Evolutionary conservation across 2,797 vertebrate species (phyloP).

Genomic region (Sebastes hopkinsi): DNA sequence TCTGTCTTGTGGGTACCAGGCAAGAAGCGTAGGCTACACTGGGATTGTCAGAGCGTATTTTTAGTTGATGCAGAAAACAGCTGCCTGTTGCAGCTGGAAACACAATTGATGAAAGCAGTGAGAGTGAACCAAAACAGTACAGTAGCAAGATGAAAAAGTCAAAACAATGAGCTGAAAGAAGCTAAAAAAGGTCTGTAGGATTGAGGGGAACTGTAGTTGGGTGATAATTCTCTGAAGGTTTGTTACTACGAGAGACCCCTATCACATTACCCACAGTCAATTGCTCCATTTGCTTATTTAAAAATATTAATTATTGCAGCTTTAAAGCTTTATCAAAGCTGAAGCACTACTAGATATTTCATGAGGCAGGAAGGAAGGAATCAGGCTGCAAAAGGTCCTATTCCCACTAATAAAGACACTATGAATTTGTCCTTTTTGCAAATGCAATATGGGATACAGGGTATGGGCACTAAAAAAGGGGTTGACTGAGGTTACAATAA

Average conservation of each 20-base stretch:
- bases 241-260: background rate
- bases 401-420: background rate
- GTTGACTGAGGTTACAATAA: background rate
- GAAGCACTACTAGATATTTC: background rate
- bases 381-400: background rate
- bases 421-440: background rate
- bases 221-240: background rate
- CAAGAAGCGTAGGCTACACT: too few relatives aligned
- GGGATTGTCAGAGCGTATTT: too few relatives aligned
- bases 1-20: too few relatives aligned
- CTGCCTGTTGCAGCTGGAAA: too few relatives aligned
- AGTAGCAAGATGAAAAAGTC: background rate
- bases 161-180: background rate
- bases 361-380: background rate
- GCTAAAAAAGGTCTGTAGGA: fast-evolving
- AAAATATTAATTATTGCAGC: background rate
- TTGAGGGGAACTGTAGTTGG: background rate
- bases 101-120: background rate
- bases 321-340: background rate
- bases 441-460: background rate
- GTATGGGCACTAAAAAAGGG: background rate
- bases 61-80: background rate
- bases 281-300: background rate
- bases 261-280: background rate
- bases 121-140: background rate